These are phyloP conservation scores for Mellivora capensis DNA, from an alignment of 2,113 vertebrate genomes.

Conservation along the genomic window DNA sequence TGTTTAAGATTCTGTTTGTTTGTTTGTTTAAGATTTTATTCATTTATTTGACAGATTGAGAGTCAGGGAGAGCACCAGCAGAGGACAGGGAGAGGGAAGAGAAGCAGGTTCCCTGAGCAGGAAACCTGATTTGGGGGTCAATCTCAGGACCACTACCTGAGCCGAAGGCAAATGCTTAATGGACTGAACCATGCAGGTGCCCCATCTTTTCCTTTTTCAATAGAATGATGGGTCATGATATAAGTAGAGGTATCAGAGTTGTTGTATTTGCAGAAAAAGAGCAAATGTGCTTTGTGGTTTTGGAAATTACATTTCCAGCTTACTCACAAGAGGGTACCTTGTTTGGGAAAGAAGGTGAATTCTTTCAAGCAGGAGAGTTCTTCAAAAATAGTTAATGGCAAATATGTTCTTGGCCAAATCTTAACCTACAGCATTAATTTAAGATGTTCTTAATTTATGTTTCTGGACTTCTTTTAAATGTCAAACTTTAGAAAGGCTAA, in stretches of 20 bases:
- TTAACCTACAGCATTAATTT: slow-evolving; percentile 34
- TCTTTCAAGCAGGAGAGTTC: background rate
- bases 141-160: too few species aligned
- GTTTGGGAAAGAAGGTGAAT: slow-evolving; percentile 29
- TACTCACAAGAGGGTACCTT: background rate
- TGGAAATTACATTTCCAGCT: slow-evolving; percentile 19
- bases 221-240: background rate
- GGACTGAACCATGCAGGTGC: too few species aligned
- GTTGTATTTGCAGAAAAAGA: slow-evolving; percentile 9
- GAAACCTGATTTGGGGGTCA: too few species aligned
- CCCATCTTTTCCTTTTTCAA: background rate
- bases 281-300: slow-evolving; percentile 25
- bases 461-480: slow-evolving; percentile 38
- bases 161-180: too few species aligned
- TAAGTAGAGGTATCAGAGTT: background rate
- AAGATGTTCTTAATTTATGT: slow-evolving; percentile 13
- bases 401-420: slow-evolving; percentile 13
- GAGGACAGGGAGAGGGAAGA: too few species aligned
- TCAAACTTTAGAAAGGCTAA: slow-evolving; percentile 33
- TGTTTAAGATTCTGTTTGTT: too few species aligned
- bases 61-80: too few species aligned
- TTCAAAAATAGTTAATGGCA: slow-evolving; percentile 26
- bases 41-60: too few species aligned
- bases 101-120: too few species aligned
- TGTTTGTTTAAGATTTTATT: too few species aligned